These are phyloP conservation scores for Byasa hedistus DNA, from an alignment of 2,888 invertebrate species.

Conservation along the genomic window DNA sequence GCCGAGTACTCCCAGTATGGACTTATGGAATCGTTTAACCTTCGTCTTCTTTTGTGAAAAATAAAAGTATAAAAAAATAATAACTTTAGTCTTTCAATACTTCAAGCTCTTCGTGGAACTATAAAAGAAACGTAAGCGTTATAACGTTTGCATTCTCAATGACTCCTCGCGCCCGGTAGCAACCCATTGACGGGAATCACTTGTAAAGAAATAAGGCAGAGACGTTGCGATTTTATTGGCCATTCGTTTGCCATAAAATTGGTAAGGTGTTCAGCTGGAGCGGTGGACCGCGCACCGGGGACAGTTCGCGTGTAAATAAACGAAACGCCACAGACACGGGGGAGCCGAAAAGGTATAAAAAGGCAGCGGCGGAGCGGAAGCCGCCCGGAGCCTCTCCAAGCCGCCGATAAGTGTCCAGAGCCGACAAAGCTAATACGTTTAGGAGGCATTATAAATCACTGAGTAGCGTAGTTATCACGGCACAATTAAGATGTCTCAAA, in stretches of 20 bases:
- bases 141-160: no score
- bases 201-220: conserved; percentile 34
- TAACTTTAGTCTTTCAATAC: no score
- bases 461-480: conserved; percentile 59
- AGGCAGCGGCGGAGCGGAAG: conserved; percentile 60
- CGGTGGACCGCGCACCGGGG: not conserved
- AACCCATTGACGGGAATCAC: not conserved
- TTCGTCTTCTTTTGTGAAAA: no score
- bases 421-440: conserved; percentile 76
- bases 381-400: conserved; percentile 44
- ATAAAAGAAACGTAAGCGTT: no score
- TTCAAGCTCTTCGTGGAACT: no score
- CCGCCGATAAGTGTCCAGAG: conserved; percentile 59
- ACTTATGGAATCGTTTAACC: no score
- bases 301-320: conserved; percentile 40
- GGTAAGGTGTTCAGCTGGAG: conserved; percentile 25
- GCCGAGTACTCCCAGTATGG: no score
- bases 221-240: conserved; percentile 30
- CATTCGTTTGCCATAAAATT: conserved; percentile 35
- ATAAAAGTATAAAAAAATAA: no score
- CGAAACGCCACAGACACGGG: conserved; percentile 31
- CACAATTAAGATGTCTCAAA: conserved; percentile 71
- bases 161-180: no score
- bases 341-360: conserved; percentile 40
- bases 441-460: conserved; percentile 72